Evolutionary conservation across 2,113 vertebrate genomes (phyloP).

Genomic region (Clarias macrocephalus): DNA sequence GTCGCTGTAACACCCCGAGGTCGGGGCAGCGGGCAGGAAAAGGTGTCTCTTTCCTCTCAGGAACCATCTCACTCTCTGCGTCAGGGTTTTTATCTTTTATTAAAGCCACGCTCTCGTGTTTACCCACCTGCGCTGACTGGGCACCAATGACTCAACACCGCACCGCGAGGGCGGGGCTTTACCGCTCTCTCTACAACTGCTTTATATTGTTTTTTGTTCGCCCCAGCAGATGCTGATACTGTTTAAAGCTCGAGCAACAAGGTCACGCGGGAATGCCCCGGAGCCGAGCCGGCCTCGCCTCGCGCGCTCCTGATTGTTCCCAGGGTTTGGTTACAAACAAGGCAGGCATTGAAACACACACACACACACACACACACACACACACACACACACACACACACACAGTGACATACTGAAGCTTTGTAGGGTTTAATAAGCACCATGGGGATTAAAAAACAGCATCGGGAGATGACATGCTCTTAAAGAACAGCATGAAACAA

Average conservation of each 20-base stretch:
- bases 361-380: not conserved
- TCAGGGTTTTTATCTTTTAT: constrained; percentile 17
- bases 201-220: not conserved
- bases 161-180: constrained; percentile 4
- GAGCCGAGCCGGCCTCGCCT: not conserved
- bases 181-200: not conserved
- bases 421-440: constrained; percentile 6
- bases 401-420: not conserved
- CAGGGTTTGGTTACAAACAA: not conserved
- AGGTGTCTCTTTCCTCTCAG: constrained; percentile 36
- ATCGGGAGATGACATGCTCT: not conserved
- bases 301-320: not conserved
- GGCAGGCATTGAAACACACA: not conserved
- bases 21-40: constrained; percentile 5
- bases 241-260: not conserved
- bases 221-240: not conserved
- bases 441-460: not conserved
- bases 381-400: not conserved
- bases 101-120: constrained; percentile 18
- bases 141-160: constrained; percentile 19
- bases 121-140: constrained; percentile 38
- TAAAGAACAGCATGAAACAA: not conserved
- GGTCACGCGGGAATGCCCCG: not conserved
- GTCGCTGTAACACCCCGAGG: not conserved
- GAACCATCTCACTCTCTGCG: not conserved